Evolutionary conservation across 1,140 invertebrate genomes (phyloP).

Genomic region (Elymnias hypermnestra): DNA sequence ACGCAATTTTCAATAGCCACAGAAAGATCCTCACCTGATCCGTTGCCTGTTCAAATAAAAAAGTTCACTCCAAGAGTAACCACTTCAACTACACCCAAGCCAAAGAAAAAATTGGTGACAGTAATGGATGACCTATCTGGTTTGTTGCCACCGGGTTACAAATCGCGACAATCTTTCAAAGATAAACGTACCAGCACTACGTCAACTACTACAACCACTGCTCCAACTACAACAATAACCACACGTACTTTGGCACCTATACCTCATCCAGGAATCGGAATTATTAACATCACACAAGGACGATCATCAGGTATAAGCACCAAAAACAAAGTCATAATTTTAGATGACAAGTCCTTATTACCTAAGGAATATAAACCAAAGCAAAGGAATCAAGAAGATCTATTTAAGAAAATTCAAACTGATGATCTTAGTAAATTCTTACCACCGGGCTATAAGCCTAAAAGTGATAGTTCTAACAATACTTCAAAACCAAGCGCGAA

Average conservation of each 20-base stretch:
- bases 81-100: constrained; percentile 70
- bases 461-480: constrained; percentile 39
- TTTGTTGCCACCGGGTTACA: constrained; percentile 80
- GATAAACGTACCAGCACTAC: constrained; percentile 75
- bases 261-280: constrained; percentile 30
- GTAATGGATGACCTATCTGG: constrained; percentile 79
- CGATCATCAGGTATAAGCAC: constrained; percentile 65
- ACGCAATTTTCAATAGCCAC: constrained; percentile 53
- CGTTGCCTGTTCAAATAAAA: constrained; percentile 77
- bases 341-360: constrained; percentile 78
- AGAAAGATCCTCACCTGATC: constrained; percentile 67
- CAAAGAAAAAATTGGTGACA: constrained; percentile 76
- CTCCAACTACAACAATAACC: constrained; percentile 63
- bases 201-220: constrained; percentile 65
- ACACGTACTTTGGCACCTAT: constrained; percentile 38
- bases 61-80: constrained; percentile 80
- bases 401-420: constrained; percentile 46
- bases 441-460: constrained; percentile 78
- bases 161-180: constrained; percentile 72
- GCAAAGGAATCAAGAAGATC: constrained; percentile 64
- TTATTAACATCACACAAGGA: constrained; percentile 63
- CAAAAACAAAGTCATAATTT: constrained; percentile 73
- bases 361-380: constrained; percentile 81
- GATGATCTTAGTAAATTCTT: constrained; percentile 79
- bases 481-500: constrained; percentile 40